phyloP scores from a whole-genome alignment of 1,140 invertebrate species.

The Drosophila aff. region DNA sequence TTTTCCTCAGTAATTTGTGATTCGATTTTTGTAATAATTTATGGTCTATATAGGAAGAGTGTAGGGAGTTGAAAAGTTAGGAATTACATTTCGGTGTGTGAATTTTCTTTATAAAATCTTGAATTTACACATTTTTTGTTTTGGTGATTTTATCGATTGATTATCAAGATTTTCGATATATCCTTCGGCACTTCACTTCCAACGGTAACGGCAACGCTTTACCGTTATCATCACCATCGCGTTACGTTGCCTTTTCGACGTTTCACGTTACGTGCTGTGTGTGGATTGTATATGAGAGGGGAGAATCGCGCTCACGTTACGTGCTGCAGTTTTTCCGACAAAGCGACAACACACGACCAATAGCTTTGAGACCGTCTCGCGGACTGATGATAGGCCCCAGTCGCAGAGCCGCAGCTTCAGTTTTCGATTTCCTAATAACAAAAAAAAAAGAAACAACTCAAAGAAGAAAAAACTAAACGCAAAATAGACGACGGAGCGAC shows the following conservation, averaged over 20 bases:
- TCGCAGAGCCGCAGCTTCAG: conserved; percentile 69
- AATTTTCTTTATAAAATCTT: conserved; percentile 1
- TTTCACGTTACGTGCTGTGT: conserved; percentile 25
- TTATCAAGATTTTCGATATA: not conserved
- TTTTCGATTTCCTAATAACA: conserved; percentile 82
- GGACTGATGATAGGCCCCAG: conserved; percentile 82
- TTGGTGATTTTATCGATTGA: not conserved
- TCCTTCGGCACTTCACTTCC: conserved; percentile 35
- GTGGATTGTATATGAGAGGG: conserved; percentile 21
- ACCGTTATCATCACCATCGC: conserved; percentile 57
- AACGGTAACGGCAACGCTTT: conserved; percentile 36
- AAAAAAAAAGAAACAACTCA: conserved; percentile 27
- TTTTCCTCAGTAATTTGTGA: conserved; percentile 32
- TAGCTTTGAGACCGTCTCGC: conserved; percentile 84
- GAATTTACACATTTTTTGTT: conserved; percentile 28
- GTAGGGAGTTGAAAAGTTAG: conserved; percentile 11
- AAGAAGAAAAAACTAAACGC: conserved; percentile 62
- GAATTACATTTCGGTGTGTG: conserved; percentile 5
- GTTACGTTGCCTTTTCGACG: conserved; percentile 6
- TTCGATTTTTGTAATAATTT: conserved; percentile 27
- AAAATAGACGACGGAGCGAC: conserved; percentile 73
- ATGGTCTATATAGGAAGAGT: conserved; percentile 43
- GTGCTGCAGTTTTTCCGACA: conserved; percentile 69
- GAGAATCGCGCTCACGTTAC: conserved; percentile 45
- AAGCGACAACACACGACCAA: conserved; percentile 84